Evolutionary conservation across 2,113 vertebrate genomes (phyloP).

Genomic region (Rutilus rutilus): DNA sequence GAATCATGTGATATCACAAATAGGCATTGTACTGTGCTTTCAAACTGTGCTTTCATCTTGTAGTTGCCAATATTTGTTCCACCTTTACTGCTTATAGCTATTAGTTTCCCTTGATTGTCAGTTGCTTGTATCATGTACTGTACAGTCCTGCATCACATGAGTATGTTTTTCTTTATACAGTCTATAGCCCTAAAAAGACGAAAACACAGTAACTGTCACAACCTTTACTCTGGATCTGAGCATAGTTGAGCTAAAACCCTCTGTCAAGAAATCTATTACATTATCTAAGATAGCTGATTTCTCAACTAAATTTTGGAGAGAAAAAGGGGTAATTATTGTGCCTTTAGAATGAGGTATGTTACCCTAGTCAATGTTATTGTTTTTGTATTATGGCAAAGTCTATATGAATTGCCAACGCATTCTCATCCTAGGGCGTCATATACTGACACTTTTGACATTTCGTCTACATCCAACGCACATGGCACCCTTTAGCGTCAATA

Average conservation of each 20-base stretch:
- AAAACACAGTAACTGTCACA: background rate
- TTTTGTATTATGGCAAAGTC: too few relatives aligned
- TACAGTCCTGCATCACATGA: background rate
- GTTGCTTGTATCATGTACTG: background rate
- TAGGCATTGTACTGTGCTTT: background rate
- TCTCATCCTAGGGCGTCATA: too few relatives aligned
- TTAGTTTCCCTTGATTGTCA: background rate
- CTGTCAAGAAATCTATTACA: too few relatives aligned
- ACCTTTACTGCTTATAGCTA: background rate
- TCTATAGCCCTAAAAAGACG: background rate
- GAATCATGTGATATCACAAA: background rate
- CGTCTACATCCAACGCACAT: too few relatives aligned
- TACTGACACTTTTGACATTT: too few relatives aligned
- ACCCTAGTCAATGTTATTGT: too few relatives aligned
- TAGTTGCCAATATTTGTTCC: background rate
- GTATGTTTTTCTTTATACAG: background rate
- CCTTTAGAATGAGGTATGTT: background rate
- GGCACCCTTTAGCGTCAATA: too few relatives aligned
- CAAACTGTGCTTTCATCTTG: background rate
- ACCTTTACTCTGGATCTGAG: background rate
- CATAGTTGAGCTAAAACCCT: too few relatives aligned
- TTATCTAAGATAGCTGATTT: background rate
- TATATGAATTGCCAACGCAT: too few relatives aligned
- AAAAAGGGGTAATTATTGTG: too few relatives aligned
- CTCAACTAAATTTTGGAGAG: background rate